phyloP scores from a whole-genome alignment of 1,140 invertebrate genomes.

The Pseudomyrmex cubaensis region DNA sequence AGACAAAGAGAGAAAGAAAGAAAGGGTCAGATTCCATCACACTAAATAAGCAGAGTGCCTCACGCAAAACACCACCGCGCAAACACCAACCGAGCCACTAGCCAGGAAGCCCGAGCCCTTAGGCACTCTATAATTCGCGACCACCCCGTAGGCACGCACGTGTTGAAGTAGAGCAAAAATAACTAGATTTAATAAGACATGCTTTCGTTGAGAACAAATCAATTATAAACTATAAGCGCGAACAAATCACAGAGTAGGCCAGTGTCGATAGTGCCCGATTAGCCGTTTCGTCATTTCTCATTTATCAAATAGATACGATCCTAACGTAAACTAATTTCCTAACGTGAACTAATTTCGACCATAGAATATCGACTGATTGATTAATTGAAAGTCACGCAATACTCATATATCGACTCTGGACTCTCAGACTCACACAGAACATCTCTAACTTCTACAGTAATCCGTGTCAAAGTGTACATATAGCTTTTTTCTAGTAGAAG shows the following conservation, averaged over 20 bases:
- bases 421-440: neutral
- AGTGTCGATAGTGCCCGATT: constrained; percentile 20
- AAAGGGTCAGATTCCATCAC: constrained; percentile 58
- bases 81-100: constrained; percentile 67
- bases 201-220: constrained; percentile 4
- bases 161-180: constrained; percentile 44
- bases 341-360: neutral
- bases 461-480: constrained; percentile 34
- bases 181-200: constrained; percentile 11
- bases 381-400: neutral
- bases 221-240: neutral
- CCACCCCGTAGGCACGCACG: constrained; percentile 61
- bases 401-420: neutral
- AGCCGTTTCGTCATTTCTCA: neutral
- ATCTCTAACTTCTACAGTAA: constrained; percentile 19
- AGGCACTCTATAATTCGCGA: constrained; percentile 62
- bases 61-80: constrained; percentile 31
- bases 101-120: constrained; percentile 66
- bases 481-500: neutral
- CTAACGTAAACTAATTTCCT: too few species aligned
- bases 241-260: constrained; percentile 10
- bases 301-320: too few species aligned
- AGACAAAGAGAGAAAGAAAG: constrained; percentile 69
- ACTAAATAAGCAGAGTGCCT: constrained; percentile 61
- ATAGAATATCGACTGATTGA: neutral